Evolutionary conservation across 2,797 vertebrate species (phyloP).

Genomic region (Pseudotriccus pelzelni): DNA sequence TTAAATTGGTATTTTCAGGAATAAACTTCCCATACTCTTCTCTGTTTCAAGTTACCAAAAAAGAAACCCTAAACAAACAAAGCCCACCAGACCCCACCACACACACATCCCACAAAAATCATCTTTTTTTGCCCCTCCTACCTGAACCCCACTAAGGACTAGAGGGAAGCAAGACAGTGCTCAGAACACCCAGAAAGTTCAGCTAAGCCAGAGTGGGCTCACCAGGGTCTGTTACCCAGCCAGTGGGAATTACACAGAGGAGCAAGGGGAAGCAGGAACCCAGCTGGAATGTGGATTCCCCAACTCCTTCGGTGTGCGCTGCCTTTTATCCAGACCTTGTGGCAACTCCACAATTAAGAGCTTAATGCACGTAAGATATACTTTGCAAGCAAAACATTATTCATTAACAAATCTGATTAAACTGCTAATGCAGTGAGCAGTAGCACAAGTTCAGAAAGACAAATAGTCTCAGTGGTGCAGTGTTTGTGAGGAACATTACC

Average conservation of each 20-base stretch:
- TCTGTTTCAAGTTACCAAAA: neutral
- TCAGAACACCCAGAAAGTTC: neutral
- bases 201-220: neutral
- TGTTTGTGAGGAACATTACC: slow-evolving; percentile 40
- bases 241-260: neutral
- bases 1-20: neutral
- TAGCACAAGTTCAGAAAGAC: slow-evolving; percentile 55
- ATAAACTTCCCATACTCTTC: neutral
- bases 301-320: rapidly evolving
- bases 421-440: slow-evolving; percentile 37
- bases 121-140: neutral
- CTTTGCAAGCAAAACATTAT: slow-evolving; percentile 55
- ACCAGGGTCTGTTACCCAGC: neutral
- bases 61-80: neutral
- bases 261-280: neutral
- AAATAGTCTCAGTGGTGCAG: slow-evolving; percentile 49
- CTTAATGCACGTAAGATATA: slow-evolving; percentile 43
- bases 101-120: neutral
- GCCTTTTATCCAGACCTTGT: slow-evolving; percentile 14
- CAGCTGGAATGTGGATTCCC: neutral
- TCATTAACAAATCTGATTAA: slow-evolving; percentile 65
- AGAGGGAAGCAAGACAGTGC: neutral
- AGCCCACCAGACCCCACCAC: neutral
- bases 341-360: slow-evolving; percentile 20
- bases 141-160: neutral